Conservation (phyloP, 2,888 invertebrate genomes). For the Anoncus sp. region DNA sequence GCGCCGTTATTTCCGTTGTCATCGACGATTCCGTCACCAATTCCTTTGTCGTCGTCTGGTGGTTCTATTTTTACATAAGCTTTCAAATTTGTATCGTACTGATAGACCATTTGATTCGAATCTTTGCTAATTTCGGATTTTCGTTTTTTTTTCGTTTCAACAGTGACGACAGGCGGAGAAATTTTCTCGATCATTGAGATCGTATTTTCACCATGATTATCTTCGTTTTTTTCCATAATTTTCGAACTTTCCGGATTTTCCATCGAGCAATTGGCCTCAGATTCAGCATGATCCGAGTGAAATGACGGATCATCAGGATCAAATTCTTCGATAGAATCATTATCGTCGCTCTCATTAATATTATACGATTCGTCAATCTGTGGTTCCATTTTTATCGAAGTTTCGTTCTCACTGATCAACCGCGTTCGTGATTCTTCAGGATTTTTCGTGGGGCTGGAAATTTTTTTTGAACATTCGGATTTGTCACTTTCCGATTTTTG, state of each 20-base stretch:
- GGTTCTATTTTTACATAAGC: constrained; percentile 64
- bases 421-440: background rate
- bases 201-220: background rate
- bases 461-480: background rate
- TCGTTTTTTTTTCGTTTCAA: constrained; percentile 8
- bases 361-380: background rate
- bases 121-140: constrained; percentile 22
- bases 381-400: constrained; percentile 14
- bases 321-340: constrained; percentile 80
- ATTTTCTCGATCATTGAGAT: background rate
- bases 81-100: constrained; percentile 58
- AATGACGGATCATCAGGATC: constrained; percentile 79
- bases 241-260: constrained; percentile 39
- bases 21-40: no score
- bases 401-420: background rate
- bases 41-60: constrained; percentile 34
- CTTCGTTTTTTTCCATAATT: background rate
- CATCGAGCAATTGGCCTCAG: constrained; percentile 63
- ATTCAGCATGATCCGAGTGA: constrained; percentile 68
- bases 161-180: background rate
- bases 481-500: constrained; percentile 44
- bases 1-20: no score
- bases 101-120: constrained; percentile 55
- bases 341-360: constrained; percentile 69
- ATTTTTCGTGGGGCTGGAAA: constrained; percentile 6